Evolutionary conservation across 2,888 invertebrate genomes (phyloP).

Genomic region (Cristatella mucedo): DNA sequence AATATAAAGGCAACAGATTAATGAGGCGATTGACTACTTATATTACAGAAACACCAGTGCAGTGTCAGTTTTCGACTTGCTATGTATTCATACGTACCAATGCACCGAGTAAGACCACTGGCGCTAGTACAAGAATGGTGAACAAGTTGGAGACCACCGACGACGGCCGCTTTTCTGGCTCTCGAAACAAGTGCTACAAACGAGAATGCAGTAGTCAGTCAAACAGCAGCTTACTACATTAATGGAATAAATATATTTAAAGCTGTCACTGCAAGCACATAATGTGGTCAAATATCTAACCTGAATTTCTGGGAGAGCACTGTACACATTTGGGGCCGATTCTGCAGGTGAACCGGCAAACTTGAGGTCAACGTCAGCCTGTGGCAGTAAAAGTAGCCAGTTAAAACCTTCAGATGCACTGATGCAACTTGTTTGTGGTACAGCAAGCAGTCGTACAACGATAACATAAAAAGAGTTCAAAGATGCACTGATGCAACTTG

Average conservation of each 20-base stretch:
- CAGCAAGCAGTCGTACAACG: too few species aligned
- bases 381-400: too few species aligned
- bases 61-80: not conserved
- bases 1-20: conserved; percentile 14
- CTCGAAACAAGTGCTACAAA: conserved; percentile 65
- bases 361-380: conserved; percentile 55
- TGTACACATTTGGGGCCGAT: conserved; percentile 39
- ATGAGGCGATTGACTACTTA: conserved; percentile 9
- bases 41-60: not conserved
- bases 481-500: too few species aligned
- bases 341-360: conserved; percentile 43
- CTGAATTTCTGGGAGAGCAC: conserved; percentile 47
- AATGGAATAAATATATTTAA: too few species aligned
- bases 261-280: too few species aligned
- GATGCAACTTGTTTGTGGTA: too few species aligned
- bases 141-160: conserved; percentile 74
- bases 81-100: conserved; percentile 43
- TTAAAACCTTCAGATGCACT: too few species aligned
- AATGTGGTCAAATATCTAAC: too few species aligned
- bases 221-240: conserved; percentile 19
- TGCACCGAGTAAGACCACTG: conserved; percentile 57
- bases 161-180: conserved; percentile 77
- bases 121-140: conserved; percentile 62
- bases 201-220: conserved; percentile 12
- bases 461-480: too few species aligned